Percentiles rank a stretch among this genome's conserved stretches.
Conservation (phyloP, 2,888 invertebrate genomes). For the Trissolcus japonicus region DNA sequence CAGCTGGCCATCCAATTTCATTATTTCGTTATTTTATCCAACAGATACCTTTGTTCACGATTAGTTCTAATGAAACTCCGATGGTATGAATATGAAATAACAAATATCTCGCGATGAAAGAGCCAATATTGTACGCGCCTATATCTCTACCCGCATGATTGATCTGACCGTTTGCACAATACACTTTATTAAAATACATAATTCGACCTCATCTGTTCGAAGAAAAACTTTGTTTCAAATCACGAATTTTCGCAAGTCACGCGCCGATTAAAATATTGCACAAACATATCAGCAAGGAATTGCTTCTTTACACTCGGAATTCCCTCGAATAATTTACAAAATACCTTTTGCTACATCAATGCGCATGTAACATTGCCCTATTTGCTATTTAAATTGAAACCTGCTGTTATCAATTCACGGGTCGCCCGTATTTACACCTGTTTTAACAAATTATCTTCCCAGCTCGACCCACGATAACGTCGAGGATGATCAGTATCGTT, state of each 20-base stretch:
- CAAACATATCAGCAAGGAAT: too few relatives aligned
- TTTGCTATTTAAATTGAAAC: slow-evolving; percentile 40
- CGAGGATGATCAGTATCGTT: not conserved
- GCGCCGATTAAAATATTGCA: slow-evolving; percentile 3
- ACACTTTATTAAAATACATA: slow-evolving; percentile 2
- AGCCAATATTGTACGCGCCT: not conserved
- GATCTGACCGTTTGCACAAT: slow-evolving; percentile 5
- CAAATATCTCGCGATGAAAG: not conserved
- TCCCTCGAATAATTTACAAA: too few relatives aligned
- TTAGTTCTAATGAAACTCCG: too few relatives aligned
- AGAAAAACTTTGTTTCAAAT: slow-evolving; percentile 9
- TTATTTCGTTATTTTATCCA: too few relatives aligned
- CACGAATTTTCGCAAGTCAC: not conserved
- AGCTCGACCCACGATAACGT: not conserved
- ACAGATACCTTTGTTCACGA: too few relatives aligned
- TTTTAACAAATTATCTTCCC: not conserved
- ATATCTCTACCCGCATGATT: slow-evolving; percentile 20
- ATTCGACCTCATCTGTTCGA: slow-evolving; percentile 17
- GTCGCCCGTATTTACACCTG: slow-evolving; percentile 4
- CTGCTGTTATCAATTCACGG: slow-evolving; percentile 26
- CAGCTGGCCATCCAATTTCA: too few relatives aligned
- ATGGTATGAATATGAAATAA: too few relatives aligned
- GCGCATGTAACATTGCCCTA: slow-evolving; percentile 43
- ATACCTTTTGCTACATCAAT: slow-evolving; percentile 1
- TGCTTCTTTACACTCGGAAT: too few relatives aligned